Evolutionary conservation across 2,888 invertebrate species (phyloP).

Genomic region (Drosophila phalerata): DNA sequence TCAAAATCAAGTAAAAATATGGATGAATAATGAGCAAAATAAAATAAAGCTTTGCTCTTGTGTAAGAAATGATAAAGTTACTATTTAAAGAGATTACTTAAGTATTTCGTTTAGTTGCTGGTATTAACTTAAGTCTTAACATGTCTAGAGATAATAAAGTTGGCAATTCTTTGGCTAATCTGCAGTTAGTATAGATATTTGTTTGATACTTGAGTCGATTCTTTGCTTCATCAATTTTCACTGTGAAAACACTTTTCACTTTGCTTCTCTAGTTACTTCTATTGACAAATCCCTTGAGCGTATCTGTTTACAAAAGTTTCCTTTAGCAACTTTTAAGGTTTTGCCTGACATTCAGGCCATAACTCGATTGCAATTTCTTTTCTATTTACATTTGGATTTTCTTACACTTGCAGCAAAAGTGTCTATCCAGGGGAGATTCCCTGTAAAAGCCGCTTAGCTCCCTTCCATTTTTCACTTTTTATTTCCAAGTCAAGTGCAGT

Average conservation of each 20-base stretch:
- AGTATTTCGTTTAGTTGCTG: background rate
- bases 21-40: background rate
- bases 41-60: background rate
- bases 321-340: slow-evolving; percentile 34
- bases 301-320: slow-evolving; percentile 24
- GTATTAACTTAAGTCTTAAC: background rate
- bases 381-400: slow-evolving; percentile 34
- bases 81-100: background rate
- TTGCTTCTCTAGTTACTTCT: background rate
- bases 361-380: slow-evolving; percentile 25
- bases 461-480: background rate
- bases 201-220: background rate
- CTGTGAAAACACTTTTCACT: background rate
- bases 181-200: slow-evolving; percentile 5
- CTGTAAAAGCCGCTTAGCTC: slow-evolving; percentile 26
- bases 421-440: background rate
- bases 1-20: background rate
- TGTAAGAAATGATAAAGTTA: slow-evolving; percentile 1
- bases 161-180: background rate
- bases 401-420: slow-evolving; percentile 1
- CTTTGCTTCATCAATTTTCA: slow-evolving; percentile 8
- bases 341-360: slow-evolving; percentile 18
- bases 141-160: background rate
- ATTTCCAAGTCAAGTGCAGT: slow-evolving; percentile 25
- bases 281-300: slow-evolving; percentile 17